Conservation (phyloP, 2,888 invertebrate genomes). For the Himalopsyche kuldschensis region DNA sequence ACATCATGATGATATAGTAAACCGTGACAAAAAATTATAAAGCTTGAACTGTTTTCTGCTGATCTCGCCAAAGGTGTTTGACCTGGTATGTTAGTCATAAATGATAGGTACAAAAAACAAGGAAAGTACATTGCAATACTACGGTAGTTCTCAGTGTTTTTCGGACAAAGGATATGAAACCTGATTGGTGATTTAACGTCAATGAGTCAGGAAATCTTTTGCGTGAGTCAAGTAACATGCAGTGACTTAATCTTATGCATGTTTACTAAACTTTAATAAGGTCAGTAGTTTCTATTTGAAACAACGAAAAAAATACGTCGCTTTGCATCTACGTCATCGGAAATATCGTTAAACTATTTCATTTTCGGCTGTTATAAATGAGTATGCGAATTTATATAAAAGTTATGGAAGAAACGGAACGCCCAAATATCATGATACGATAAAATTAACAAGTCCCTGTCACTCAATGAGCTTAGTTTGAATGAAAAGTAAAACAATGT, state of each 20-base stretch:
- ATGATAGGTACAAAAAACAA: not conserved
- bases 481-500: too few relatives aligned
- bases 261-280: not conserved
- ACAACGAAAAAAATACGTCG: too few relatives aligned
- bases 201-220: not conserved
- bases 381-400: too few relatives aligned
- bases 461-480: too few relatives aligned
- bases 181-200: not conserved
- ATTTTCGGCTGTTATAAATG: too few relatives aligned
- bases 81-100: not conserved
- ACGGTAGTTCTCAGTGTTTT: not conserved
- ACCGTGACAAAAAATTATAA: not conserved
- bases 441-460: too few relatives aligned
- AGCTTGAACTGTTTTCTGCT: not conserved
- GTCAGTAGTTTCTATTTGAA: not conserved
- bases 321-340: too few relatives aligned
- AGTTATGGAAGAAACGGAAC: too few relatives aligned
- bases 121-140: not conserved
- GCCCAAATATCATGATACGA: too few relatives aligned
- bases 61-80: not conserved
- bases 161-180: not conserved
- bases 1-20: not conserved
- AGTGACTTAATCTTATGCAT: not conserved
- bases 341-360: too few relatives aligned
- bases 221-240: not conserved